Evolutionary conservation across 2,797 vertebrate genomes (phyloP).

Genomic region (Denticeps clupeoides): DNA sequence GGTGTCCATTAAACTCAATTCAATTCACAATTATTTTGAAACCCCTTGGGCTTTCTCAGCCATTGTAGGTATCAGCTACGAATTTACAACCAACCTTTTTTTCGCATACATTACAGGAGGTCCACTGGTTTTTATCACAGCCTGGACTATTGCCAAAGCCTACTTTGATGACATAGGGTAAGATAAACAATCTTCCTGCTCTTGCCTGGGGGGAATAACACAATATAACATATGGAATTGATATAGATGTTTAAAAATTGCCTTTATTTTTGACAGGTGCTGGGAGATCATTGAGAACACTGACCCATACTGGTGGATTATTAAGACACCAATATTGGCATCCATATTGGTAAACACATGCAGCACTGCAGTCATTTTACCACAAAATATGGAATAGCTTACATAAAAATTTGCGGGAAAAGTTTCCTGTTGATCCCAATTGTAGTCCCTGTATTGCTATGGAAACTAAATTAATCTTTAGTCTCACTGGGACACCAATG

Average conservation of each 20-base stretch:
- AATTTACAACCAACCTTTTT: too few species aligned
- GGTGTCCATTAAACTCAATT: too few species aligned
- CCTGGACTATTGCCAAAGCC: slow-evolving; percentile 77
- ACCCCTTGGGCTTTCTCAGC: too few species aligned
- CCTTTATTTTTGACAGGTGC: slow-evolving; percentile 60
- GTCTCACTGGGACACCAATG: too few species aligned
- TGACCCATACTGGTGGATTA: slow-evolving; percentile 88
- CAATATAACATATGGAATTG: neutral
- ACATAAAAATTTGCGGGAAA: too few species aligned
- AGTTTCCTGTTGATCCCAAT: too few species aligned
- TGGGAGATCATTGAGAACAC: slow-evolving; percentile 77
- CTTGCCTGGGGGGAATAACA: neutral
- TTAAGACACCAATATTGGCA: slow-evolving; percentile 82
- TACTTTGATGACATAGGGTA: slow-evolving; percentile 66
- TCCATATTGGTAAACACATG: slow-evolving; percentile 90
- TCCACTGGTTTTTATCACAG: slow-evolving; percentile 73
- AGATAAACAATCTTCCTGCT: slow-evolving; percentile 19
- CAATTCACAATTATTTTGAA: too few species aligned
- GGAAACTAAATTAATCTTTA: too few species aligned
- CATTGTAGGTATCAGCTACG: too few species aligned
- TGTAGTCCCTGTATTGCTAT: too few species aligned
- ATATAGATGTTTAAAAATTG: slow-evolving; percentile 6
- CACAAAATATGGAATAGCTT: too few species aligned
- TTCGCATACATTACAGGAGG: slow-evolving; percentile 57
- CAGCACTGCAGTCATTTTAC: too few species aligned